Conservation (phyloP, 2,888 invertebrate species). For the Margaritifera margaritifera region DNA sequence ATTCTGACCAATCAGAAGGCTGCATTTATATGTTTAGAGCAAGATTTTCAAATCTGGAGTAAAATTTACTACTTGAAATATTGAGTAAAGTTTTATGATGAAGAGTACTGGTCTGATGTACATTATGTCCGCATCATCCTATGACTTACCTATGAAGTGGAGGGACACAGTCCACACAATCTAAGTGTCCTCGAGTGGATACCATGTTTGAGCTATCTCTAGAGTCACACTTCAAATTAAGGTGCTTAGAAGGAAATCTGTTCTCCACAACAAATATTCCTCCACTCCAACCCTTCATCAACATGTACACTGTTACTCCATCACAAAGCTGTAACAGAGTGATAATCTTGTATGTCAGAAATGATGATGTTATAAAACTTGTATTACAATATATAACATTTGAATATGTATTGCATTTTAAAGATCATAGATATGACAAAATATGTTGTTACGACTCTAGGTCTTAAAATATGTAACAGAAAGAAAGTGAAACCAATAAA, state of each 20-base stretch:
- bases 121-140: not conserved
- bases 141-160: constrained; percentile 89
- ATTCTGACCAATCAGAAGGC: no score
- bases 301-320: constrained; percentile 96
- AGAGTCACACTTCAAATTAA: constrained; percentile 97
- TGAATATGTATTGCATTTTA: no score
- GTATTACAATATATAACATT: no score
- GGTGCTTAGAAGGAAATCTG: constrained; percentile 80
- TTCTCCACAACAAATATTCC: constrained; percentile 97
- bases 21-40: no score
- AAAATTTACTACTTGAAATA: no score
- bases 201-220: constrained; percentile 98
- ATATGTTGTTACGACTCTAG: no score
- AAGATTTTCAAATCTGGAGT: no score
- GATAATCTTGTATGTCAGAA: not conserved
- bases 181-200: constrained; percentile 92
- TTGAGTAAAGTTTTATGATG: no score
- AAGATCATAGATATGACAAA: no score
- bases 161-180: constrained; percentile 95
- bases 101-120: not conserved
- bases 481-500: no score
- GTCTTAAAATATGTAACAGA: no score
- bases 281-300: constrained; percentile 98
- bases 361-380: not conserved
- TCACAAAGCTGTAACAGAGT: constrained; percentile 81